Base-by-base conservation (phyloP, 2,888 invertebrate genomes). In the Thereva nobilitata region DNA sequence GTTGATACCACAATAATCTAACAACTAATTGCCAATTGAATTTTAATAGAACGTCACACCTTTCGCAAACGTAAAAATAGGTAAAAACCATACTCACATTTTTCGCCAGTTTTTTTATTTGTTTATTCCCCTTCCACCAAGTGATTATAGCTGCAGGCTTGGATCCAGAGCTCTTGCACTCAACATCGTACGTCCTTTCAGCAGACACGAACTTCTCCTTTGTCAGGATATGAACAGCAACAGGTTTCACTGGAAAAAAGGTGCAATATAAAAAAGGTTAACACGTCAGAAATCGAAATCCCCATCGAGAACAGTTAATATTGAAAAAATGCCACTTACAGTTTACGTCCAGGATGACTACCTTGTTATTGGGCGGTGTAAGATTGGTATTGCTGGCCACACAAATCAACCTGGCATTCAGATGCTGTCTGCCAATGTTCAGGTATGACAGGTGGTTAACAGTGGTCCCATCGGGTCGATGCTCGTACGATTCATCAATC, bases 51-150 rank as follows among this genome's bases (percentile, higher is more conserved):
- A 23, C 23, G 23, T 23, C 23, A 23, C 23, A 23, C 23, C 23
- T 23, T 23, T 23, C 1, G 23, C 23, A 23, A 23, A 23, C 23
- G n/a, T 53, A n/a, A 35, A 10, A 3, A 67, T 54, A 23, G 41
- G n/a, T n/a, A 35, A 59, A 38, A 42, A 45, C 50, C 56, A 23
- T 68, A 87, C 91, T 90, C 82, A 93, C 93, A 80, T 89, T 91
- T 82, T 92, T 91, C 66, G 90, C 89, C 79, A 88, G 84, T 78
- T 88, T 86, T 81, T 90, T 91, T 72, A 93, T 86, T 80, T 89
- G 91, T 74, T 89, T 85, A 77, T 88, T 91, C 74, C 89, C 90
- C 79, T 92, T 92, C 92, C 92, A 94, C 95, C 95, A 95, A 55
- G 92, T 90, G 76, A 95, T 90, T 67, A 87, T 84, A 3, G 94